Evolutionary conservation across 2,888 invertebrate genomes (phyloP), one percentile per base, ranked within the genome.

Genomic region (Ernsta delagoae): DNA sequence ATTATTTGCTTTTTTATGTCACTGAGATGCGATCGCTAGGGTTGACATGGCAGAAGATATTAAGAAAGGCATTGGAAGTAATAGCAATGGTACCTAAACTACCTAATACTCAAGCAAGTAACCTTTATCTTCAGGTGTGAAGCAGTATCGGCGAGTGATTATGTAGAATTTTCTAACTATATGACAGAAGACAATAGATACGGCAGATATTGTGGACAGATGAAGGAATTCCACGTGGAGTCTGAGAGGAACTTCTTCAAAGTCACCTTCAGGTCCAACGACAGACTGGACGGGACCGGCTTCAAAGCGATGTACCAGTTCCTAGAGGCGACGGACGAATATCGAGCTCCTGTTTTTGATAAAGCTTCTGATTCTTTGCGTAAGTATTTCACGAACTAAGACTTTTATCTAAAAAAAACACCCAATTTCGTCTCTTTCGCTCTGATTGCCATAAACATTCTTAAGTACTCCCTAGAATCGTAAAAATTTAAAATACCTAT

Each of bases 111-210:
- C n/a, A n/a, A n/a, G n/a, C n/a, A n/a, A n/a, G 36, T 36, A 36
- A 36, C 6, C 36, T 36, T 7, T 56, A 4, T 53, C 9, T 88
- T 39, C 93, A 99, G 99, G 75, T 99, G 99, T 85, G 97, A 97
- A 80, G 97, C 97, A 70, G 95, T 96, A 59, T 97, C 98, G 2
- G 97, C 98, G 56, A 99, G 98, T 82, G 99, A 99, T 89, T 99
- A 97, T 89, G 97, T 99, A 65, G 98, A 99, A 87, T 98, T 99
- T 90, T 98, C 98, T 59, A 99, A 99, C 93, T 98, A 97, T 85
- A 96, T 97, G 94, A 96, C 97, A 73, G 95, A 96, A 76, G 99
- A 99, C 91, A 95, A 97, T 81, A 98, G 98, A 87, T 98, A 97
- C 88, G 95, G 96, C 60, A 95, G 98, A 80, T 96, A 97, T 85